These are phyloP conservation scores for Porites divaricata DNA, from an alignment of 92 coral and sea anemone species.

Conservation along the genomic window DNA sequence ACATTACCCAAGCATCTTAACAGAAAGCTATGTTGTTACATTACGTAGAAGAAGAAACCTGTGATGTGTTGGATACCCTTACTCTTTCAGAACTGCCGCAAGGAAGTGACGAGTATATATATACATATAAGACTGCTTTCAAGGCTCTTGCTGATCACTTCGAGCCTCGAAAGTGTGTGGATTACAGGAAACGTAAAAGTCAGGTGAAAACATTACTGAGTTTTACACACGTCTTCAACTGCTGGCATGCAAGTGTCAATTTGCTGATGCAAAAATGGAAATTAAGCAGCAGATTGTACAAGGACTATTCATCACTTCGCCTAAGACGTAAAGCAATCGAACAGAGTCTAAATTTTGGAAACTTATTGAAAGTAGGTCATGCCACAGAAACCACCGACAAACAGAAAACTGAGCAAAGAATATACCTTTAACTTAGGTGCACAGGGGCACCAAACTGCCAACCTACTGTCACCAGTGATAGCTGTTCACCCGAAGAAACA, in stretches of 20 bases:
- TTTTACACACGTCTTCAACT: constrained; percentile 50
- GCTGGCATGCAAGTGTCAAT: constrained; percentile 42
- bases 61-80: too few species aligned
- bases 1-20: too few species aligned
- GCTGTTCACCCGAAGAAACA: constrained; percentile 45
- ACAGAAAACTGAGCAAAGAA: constrained; percentile 62
- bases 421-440: constrained; percentile 43
- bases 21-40: too few species aligned
- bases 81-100: too few species aligned
- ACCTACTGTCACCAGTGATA: constrained; percentile 55
- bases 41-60: too few species aligned
- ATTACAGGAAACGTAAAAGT: constrained; percentile 40
- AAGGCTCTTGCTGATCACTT: constrained; percentile 50
- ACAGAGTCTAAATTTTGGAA: constrained; percentile 60
- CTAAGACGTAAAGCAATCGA: constrained; percentile 66
- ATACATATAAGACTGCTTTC: too few species aligned
- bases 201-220: constrained; percentile 52
- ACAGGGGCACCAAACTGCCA: constrained; percentile 30
- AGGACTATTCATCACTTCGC: constrained; percentile 57
- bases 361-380: constrained; percentile 54
- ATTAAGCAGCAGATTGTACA: constrained; percentile 51
- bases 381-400: constrained; percentile 65
- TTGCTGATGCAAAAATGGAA: constrained; percentile 10
- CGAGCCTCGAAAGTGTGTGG: constrained; percentile 47
- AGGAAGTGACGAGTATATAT: too few species aligned